Evolutionary conservation across 2,797 vertebrate species (phyloP), one percentile per base, ranked within the genome.

Genomic region (Arrhamphus sclerolepis): DNA sequence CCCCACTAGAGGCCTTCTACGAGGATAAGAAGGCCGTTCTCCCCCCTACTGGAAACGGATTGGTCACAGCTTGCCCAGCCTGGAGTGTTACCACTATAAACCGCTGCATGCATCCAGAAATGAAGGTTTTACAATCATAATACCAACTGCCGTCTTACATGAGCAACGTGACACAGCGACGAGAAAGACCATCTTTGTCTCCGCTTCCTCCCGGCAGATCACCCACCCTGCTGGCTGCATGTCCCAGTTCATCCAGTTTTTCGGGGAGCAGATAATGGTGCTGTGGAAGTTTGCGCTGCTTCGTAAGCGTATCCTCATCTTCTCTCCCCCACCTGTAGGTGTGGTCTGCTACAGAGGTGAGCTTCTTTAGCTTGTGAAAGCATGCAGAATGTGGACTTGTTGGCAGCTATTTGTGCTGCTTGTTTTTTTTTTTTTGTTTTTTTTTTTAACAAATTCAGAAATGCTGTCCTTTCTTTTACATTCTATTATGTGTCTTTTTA

Each of bases 231-330:
- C 98, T 14, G 98, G 98, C 87, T 99, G 98, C 86, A 99, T 99
- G 98, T 98, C 96, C 73, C 98, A 99, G 92, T 99, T 99, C 89
- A 98, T 98, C 85, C 95, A 96, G 84, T 99, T 99, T 87, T 99
- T 99, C 0, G 98, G 98, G 10, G 97, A 99, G 80, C 97, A 98
- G 89, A 99, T 99, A 72, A 95, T 99, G 63, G 93, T 97, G 61
- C 92, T 99, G 82, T 99, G 98, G 98, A 99, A 99, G 86, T 96
- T 98, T 62, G 96, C 97, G 29, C 88, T 99, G 80, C 95, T 99
- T 17, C 90, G 98, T 83, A 99, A 98, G 80, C 97, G 98, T 57
- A 93, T 99, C 69, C 89, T 99, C 80, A 97, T 99, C 83, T 98
- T 99, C 89, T 99, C 98, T 3, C 96, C 96, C 0, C 98, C 98